phyloP scores from a whole-genome alignment of 2,888 invertebrate genomes.

The Temnothorax rugatulus region DNA sequence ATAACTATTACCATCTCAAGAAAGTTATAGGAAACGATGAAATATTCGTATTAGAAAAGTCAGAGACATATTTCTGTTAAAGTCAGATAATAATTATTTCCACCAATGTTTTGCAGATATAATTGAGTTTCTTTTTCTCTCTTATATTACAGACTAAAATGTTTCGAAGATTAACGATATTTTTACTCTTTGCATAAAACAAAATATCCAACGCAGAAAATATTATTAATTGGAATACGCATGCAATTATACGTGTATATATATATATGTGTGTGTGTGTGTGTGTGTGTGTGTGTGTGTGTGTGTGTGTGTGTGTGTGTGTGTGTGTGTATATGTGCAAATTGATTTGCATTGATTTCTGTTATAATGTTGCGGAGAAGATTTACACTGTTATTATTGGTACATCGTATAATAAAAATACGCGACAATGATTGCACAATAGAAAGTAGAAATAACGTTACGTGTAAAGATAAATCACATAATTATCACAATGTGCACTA shows the following conservation, averaged over 20 bases:
- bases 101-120: neutral
- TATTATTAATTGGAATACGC: neutral
- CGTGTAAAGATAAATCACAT: neutral
- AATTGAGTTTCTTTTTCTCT: neutral
- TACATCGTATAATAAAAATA: neutral
- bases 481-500: neutral
- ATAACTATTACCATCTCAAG: neutral
- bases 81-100: neutral
- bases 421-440: neutral
- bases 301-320: no score
- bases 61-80: neutral
- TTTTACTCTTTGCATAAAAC: constrained; percentile 8
- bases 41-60: constrained; percentile 9
- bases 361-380: constrained; percentile 1
- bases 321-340: no score
- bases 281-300: no score
- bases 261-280: neutral
- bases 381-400: neutral
- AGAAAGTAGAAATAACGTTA: neutral
- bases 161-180: constrained; percentile 14
- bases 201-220: neutral
- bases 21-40: constrained; percentile 19
- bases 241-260: neutral
- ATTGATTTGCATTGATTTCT: neutral
- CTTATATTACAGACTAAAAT: constrained; percentile 5